phyloP scores from a whole-genome alignment of 2,113 vertebrate species.

The Tachysurus vachellii region DNA sequence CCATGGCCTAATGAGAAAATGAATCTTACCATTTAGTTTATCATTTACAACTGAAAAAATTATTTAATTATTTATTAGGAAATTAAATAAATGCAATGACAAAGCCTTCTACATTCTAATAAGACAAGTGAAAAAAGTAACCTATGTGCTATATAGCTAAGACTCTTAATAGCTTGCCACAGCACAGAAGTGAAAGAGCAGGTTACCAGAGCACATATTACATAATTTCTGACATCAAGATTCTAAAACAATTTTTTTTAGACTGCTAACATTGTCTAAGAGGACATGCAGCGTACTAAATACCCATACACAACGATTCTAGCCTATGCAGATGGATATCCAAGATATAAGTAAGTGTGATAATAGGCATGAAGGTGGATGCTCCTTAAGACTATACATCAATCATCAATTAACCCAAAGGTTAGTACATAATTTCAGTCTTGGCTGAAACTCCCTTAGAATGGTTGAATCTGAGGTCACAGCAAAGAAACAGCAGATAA shows the following conservation, averaged over 20 bases:
- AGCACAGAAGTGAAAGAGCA: neutral
- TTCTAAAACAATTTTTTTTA: neutral
- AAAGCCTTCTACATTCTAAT: conserved; percentile 28
- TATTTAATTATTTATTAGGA: too few relatives aligned
- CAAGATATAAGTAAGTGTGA: neutral
- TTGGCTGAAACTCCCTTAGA: neutral
- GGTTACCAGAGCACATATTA: neutral
- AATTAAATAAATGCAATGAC: neutral
- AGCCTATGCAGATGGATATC: neutral
- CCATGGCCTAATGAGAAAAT: conserved; percentile 83
- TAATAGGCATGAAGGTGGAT: neutral
- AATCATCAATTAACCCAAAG: neutral
- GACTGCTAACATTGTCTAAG: neutral
- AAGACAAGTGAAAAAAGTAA: conserved; percentile 12
- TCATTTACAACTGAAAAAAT: neutral
- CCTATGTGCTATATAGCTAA: too few relatives aligned
- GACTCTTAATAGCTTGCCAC: conserved; percentile 9
- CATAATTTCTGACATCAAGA: neutral
- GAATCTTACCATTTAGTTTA: neutral
- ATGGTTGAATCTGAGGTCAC: neutral
- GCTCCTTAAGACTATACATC: neutral
- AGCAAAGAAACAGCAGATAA: neutral
- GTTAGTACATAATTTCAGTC: neutral
- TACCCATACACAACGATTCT: neutral
- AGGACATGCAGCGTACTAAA: neutral